phyloP scores from a whole-genome alignment of 2,797 vertebrate genomes.

The Poeciliopsis presidionis region DNA sequence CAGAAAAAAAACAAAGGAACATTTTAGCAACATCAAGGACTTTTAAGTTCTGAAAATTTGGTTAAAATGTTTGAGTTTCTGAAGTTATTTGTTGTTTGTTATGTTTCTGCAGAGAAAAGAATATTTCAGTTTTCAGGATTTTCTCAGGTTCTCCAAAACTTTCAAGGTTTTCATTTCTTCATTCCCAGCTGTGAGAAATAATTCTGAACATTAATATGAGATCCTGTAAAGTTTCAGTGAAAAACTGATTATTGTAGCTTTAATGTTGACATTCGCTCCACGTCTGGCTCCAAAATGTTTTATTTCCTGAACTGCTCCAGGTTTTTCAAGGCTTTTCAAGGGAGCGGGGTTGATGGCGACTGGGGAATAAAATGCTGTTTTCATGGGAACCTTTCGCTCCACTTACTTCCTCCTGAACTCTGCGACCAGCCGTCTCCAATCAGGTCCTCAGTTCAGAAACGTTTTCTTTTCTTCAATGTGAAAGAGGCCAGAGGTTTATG shows the following conservation, averaged over 20 bases:
- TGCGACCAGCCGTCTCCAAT: neutral
- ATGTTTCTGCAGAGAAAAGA: conserved; percentile 3
- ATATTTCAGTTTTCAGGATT: conserved; percentile 20
- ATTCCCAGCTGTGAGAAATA: neutral
- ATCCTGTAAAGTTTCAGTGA: neutral
- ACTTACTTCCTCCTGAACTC: neutral
- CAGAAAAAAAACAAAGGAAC: neutral
- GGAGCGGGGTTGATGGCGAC: neutral
- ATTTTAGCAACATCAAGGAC: neutral
- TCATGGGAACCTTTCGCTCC: neutral
- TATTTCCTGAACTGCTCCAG: neutral
- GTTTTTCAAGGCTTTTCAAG: neutral
- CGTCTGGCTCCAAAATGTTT: neutral
- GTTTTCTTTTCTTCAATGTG: conserved; percentile 74
- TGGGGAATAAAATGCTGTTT: neutral
- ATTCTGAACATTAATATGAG: neutral
- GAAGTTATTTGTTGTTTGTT: neutral
- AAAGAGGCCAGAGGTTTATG: conserved; percentile 76
- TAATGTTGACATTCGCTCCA: neutral
- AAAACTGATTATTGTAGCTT: neutral
- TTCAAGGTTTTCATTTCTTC: neutral
- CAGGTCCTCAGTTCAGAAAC: neutral
- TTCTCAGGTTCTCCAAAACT: conserved; percentile 31
- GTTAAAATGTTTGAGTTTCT: neutral
- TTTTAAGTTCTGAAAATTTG: neutral